Percentiles rank a stretch among this genome's conserved stretches.
phyloP scores from a whole-genome alignment of 1,140 invertebrate species.

The Oedothorax gibbosus region DNA sequence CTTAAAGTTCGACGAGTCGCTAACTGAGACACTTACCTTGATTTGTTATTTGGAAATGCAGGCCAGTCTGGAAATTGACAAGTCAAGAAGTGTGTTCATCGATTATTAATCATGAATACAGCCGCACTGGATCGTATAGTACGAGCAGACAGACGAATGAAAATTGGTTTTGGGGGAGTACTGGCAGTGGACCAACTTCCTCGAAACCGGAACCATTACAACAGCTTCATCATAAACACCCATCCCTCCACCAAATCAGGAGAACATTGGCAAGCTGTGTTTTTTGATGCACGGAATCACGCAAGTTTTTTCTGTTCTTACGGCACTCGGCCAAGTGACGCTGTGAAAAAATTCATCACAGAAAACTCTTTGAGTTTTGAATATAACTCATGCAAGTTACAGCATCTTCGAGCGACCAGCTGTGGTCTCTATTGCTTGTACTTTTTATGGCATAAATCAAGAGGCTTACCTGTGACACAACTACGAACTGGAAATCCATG shows the following conservation, averaged over 20 bases:
- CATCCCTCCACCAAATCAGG: not conserved
- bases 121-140: not conserved
- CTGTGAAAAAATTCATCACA: not conserved
- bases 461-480: not conserved
- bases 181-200: not conserved
- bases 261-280: not conserved
- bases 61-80: not conserved
- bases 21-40: not conserved
- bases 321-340: not conserved
- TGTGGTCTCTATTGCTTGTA: slow-evolving; percentile 8
- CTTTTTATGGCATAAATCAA: not conserved
- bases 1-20: not conserved
- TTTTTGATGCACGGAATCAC: not conserved
- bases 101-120: slow-evolving; percentile 15
- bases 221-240: not conserved
- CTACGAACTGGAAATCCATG: not conserved
- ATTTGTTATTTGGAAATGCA: slow-evolving; percentile 19
- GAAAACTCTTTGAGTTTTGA: not conserved
- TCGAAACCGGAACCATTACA: not conserved
- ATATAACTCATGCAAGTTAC: not conserved
- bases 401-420: not conserved
- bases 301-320: slow-evolving; percentile 14
- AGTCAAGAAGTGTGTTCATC: slow-evolving; percentile 4
- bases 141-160: not conserved
- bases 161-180: slow-evolving; percentile 4